Evolutionary conservation across 1,140 invertebrate genomes (phyloP).

Genomic region (Neodiprion pinetum): DNA sequence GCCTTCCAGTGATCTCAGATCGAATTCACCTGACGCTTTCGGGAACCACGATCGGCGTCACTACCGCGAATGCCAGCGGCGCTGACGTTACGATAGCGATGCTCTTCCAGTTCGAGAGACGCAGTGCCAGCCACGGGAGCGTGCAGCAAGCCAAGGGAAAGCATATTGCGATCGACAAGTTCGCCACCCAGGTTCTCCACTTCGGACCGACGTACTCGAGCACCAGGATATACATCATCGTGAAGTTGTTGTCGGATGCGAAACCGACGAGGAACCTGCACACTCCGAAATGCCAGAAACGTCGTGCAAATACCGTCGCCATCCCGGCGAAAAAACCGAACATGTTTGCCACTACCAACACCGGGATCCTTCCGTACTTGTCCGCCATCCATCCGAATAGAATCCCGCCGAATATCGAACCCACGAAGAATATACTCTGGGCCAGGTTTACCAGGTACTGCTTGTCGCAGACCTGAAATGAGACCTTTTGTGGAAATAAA

Average conservation of each 20-base stretch:
- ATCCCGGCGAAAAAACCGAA: conserved; percentile 61
- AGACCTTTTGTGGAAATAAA: no score
- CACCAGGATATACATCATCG: conserved; percentile 65
- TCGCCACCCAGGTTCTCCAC: conserved; percentile 62
- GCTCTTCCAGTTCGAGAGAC: conserved; percentile 61
- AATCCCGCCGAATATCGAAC: conserved; percentile 64
- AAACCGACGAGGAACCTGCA: conserved; percentile 65
- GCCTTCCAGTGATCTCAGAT: not conserved
- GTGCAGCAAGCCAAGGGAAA: conserved; percentile 62
- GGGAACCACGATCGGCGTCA: conserved; percentile 51
- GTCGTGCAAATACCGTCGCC: conserved; percentile 53
- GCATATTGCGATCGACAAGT: conserved; percentile 66
- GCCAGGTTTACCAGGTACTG: conserved; percentile 49
- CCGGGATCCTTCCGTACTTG: conserved; percentile 63
- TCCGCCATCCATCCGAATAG: conserved; percentile 65
- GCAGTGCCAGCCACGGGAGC: conserved; percentile 60
- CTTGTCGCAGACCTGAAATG: conserved; percentile 55
- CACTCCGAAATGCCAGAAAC: conserved; percentile 61
- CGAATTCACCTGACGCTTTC: conserved; percentile 54
- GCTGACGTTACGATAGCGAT: conserved; percentile 54
- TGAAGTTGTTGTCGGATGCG: conserved; percentile 64
- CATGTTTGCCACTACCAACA: conserved; percentile 61
- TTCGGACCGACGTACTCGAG: conserved; percentile 59
- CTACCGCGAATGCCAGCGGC: conserved; percentile 44
- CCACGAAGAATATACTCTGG: conserved; percentile 62